Conservation (phyloP, 2,888 invertebrate genomes). For the Malacosoma neustria region DNA sequence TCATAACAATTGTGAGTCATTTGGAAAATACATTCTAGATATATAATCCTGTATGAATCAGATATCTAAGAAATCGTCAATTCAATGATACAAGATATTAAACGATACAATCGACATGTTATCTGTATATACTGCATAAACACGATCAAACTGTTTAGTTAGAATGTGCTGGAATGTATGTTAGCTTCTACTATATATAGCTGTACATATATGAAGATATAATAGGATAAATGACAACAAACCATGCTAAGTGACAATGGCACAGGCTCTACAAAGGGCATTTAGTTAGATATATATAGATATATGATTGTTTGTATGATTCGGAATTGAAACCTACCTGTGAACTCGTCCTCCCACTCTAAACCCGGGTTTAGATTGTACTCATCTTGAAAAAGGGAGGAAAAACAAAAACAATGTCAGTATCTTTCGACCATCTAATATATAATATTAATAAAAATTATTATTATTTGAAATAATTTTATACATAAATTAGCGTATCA, state of each 20-base stretch:
- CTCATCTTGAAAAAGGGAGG: slow-evolving; percentile 93
- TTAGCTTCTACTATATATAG: slow-evolving; percentile 19
- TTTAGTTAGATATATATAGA: slow-evolving; percentile 28
- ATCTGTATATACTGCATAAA: not conserved
- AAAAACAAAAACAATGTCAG: slow-evolving; percentile 74
- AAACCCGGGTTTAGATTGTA: slow-evolving; percentile 99
- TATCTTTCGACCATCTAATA: slow-evolving; percentile 59
- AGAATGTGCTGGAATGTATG: slow-evolving; percentile 13
- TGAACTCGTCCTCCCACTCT: slow-evolving; percentile 99
- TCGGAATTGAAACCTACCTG: slow-evolving; percentile 90
- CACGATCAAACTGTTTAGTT: not conserved
- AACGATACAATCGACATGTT: too few relatives aligned
- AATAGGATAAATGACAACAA: slow-evolving; percentile 52
- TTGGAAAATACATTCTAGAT: too few relatives aligned
- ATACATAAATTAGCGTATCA: slow-evolving; percentile 64
- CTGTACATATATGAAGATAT: slow-evolving; percentile 14
- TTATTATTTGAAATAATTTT: slow-evolving; percentile 47
- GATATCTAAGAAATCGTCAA: too few relatives aligned
- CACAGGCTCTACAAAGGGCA: slow-evolving; percentile 68
- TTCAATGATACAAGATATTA: too few relatives aligned
- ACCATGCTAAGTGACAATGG: slow-evolving; percentile 66
- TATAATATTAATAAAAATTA: slow-evolving; percentile 28
- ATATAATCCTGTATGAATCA: too few relatives aligned
- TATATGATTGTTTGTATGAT: slow-evolving; percentile 53
- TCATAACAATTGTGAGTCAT: too few relatives aligned